Conservation (phyloP, 2,113 vertebrate genomes). For the Albula goreensis region DNA sequence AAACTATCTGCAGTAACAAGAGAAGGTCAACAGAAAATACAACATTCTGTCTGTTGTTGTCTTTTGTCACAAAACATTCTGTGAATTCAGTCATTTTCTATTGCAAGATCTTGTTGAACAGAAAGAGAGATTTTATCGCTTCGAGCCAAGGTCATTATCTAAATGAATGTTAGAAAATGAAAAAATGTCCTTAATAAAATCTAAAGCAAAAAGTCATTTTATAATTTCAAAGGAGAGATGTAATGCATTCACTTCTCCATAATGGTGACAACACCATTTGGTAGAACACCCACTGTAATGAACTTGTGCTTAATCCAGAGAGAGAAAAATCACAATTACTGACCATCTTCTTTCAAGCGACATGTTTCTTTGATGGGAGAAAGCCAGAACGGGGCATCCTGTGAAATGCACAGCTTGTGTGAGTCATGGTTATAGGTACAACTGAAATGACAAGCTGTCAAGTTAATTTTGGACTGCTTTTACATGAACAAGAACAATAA, state of each 20-base stretch:
- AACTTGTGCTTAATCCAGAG: neutral
- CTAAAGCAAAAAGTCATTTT: neutral
- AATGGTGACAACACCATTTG: neutral
- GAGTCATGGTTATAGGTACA: constrained; percentile 36
- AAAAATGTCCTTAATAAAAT: neutral
- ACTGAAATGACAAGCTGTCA: constrained; percentile 13
- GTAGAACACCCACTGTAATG: neutral
- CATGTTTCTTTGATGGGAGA: constrained; percentile 4
- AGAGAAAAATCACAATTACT: neutral
- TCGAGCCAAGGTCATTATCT: constrained; percentile 52
- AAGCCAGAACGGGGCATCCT: constrained; percentile 22
- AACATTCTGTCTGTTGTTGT: constrained; percentile 35
- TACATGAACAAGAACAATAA: neutral
- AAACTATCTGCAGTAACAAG: neutral
- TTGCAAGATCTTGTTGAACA: constrained; percentile 69
- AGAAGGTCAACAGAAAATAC: constrained; percentile 10
- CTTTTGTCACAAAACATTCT: constrained; percentile 58
- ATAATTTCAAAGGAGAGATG: neutral
- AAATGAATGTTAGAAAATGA: constrained; percentile 61
- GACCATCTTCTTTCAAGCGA: neutral
- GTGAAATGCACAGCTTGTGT: constrained; percentile 37
- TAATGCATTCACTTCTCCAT: neutral
- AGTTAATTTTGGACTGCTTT: neutral
- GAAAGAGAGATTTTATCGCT: constrained; percentile 64
- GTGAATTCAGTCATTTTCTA: constrained; percentile 65